These are phyloP conservation scores for Saguinus midas DNA, from an alignment of 2,113 vertebrate species.

Conservation along the genomic window DNA sequence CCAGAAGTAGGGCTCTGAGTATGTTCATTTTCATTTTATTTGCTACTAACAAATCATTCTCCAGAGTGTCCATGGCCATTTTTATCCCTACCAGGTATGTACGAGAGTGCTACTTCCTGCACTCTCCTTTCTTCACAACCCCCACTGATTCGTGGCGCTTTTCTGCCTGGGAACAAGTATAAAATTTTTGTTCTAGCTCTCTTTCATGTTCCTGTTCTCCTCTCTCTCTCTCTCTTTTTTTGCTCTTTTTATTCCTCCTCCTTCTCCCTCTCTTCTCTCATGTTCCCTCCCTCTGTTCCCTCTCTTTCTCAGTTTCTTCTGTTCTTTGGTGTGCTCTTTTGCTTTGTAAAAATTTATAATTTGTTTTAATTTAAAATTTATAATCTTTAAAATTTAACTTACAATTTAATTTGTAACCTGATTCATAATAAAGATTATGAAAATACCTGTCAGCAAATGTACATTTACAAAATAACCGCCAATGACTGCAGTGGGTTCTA, in stretches of 20 bases:
- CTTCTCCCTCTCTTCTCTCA: too few relatives aligned
- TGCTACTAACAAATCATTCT: neutral
- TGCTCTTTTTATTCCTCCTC: neutral
- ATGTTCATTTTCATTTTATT: neutral
- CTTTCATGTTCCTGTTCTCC: neutral
- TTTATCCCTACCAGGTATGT: too few relatives aligned
- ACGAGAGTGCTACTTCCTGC: neutral
- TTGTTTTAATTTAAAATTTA: neutral
- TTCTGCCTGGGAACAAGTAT: too few relatives aligned
- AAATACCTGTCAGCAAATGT: neutral
- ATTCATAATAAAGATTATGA: neutral
- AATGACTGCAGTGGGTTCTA: neutral
- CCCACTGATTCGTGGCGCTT: too few relatives aligned
- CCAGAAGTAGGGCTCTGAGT: neutral
- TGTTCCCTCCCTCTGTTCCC: neutral
- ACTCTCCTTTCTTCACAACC: neutral
- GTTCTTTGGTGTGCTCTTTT: neutral
- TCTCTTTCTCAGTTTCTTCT: neutral
- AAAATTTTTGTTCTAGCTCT: neutral
- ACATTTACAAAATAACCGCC: neutral
- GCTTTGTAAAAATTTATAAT: neutral
- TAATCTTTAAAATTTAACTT: neutral
- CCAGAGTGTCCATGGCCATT: neutral
- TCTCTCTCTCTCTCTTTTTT: neutral
- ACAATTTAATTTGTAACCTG: neutral